Base-by-base conservation (phyloP, 2,113 vertebrate species). In the Mixornis gularis region DNA sequence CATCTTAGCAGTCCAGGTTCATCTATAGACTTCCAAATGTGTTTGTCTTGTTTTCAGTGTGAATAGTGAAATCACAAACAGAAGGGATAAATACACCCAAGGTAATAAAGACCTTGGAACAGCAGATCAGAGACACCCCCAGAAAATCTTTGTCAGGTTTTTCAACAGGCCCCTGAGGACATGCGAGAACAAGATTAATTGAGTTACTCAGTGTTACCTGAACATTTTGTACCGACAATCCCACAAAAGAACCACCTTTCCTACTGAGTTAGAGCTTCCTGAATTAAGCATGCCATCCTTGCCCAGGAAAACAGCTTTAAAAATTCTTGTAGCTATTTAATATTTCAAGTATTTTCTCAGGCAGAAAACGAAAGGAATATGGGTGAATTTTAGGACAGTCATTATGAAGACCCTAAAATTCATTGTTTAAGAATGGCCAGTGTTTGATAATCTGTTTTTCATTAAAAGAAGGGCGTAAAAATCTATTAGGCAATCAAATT, bases 191-290 rank as follows among this genome's bases (percentile, higher is more conserved):
- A 96, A 30, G 93, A 95, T 20, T 87, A 76, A 58, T 17, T n/a
- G 79, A 55, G 68, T 96, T 94, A 95, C 58, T 94, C 92, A 94
- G 71, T 79, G 26, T 30, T 92, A 95, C 87, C 74, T 79, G 89
- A 95, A 95, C 71, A 73, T 87, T 95, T 92, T 89, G 87, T 95
- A 79, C 93, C 0, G 1, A 81, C 34, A 79, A 62, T 32, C 17
- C 32, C 72, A 69, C 29, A 88, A 74, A 86, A 58, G 30, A 16
- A 0, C 13, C 1, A 13, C 25, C 32, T 94, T 92, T 89, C 63
- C 55, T 87, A 52, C 26, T 51, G 71, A 89, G 12, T 78, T 92
- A 89, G 25, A 76, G 22, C 44, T 89, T 93, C 55, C 80, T 79
- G 55, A 82, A 85, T 51, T 34, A 49, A 62, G 26, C 38, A 94